phyloP scores from a whole-genome alignment of 2,888 invertebrate genomes.

The Xanthorhoe spadicearia region DNA sequence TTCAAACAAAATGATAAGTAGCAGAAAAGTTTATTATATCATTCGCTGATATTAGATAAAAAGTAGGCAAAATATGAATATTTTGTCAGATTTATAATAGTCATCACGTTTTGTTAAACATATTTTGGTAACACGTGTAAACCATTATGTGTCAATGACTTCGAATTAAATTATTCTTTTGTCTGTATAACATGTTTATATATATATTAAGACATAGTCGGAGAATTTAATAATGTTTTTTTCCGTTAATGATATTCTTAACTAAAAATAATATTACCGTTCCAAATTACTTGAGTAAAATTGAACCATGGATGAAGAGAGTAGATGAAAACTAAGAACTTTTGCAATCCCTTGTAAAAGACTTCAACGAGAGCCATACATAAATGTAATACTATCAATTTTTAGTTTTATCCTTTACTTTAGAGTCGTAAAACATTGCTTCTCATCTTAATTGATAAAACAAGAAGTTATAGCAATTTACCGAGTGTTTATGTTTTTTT shows the following conservation, averaged over 20 bases:
- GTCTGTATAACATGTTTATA: background rate
- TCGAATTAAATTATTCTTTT: background rate
- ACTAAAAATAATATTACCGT: background rate
- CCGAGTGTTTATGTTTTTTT: background rate
- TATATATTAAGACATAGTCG: background rate
- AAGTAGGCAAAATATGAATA: background rate
- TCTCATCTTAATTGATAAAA: background rate
- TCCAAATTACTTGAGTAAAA: background rate
- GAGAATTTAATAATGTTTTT: background rate
- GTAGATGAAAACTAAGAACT: background rate
- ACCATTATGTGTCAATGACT: constrained; percentile 13
- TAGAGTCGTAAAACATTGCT: background rate
- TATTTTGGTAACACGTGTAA: background rate
- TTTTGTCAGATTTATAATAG: background rate
- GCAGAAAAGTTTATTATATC: too few relatives aligned
- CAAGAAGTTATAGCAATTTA: background rate
- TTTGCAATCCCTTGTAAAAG: constrained; percentile 1
- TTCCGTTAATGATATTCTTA: background rate
- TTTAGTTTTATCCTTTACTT: background rate
- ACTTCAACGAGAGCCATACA: constrained; percentile 1
- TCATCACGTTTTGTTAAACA: background rate
- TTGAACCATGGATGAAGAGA: background rate
- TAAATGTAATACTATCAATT: background rate
- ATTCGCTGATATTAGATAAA: background rate
- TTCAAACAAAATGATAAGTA: too few relatives aligned